A percentile compares a stretch with the other conserved stretches of the same genome.
Conservation (phyloP, 2,113 vertebrate species). For the Monopterus albus region DNA sequence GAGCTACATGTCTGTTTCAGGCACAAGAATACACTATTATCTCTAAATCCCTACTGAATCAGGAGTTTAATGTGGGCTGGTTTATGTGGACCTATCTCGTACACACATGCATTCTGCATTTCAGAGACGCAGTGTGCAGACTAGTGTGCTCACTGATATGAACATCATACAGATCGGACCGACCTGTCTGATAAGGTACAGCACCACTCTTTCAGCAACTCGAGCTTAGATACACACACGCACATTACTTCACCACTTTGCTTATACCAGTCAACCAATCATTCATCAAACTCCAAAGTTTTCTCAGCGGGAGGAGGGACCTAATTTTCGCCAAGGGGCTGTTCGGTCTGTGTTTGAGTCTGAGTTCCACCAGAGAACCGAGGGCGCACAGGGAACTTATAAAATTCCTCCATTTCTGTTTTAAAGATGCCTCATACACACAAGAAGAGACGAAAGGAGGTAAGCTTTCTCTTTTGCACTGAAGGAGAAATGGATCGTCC, state of each 20-base stretch:
- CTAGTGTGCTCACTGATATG: neutral
- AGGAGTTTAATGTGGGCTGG: too few relatives aligned
- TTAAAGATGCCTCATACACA: conserved; percentile 78
- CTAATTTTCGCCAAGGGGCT: conserved; percentile 15
- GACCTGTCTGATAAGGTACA: too few relatives aligned
- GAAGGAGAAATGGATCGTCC: neutral
- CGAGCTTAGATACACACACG: neutral
- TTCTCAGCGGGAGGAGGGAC: conserved; percentile 64
- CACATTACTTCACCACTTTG: too few relatives aligned
- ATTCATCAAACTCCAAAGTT: conserved; percentile 2
- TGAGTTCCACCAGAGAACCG: neutral
- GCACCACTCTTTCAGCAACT: neutral
- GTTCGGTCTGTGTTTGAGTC: neutral
- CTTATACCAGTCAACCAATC: conserved; percentile 7
- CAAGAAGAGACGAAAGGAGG: conserved; percentile 69
- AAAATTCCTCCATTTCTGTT: neutral
- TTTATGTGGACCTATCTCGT: too few relatives aligned
- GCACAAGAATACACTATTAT: too few relatives aligned
- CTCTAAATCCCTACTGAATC: too few relatives aligned
- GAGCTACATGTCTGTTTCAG: too few relatives aligned
- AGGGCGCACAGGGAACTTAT: neutral
- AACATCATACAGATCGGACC: neutral
- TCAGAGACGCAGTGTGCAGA: too few relatives aligned
- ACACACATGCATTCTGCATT: too few relatives aligned
- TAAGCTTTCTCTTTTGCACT: conserved; percentile 23